Base-by-base conservation (phyloP, 92 coral and sea anemone genomes). In the Phenganax subtilis region DNA sequence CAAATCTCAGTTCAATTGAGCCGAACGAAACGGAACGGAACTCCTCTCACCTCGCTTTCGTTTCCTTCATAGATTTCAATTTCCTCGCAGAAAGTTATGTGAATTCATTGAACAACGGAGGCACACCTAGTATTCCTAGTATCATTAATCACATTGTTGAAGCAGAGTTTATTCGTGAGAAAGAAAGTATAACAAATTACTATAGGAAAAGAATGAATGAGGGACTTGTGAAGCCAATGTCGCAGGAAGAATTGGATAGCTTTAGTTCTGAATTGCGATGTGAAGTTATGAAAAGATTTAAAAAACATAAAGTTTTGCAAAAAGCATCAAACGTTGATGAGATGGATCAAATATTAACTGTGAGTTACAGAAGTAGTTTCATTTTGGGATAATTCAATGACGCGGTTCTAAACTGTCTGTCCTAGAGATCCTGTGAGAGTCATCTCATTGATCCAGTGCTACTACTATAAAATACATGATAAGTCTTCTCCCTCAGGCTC, bases 121-220 rank as follows among this genome's bases (percentile, higher is more conserved):
- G 83, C 62, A 79, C 83, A 15, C 83, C 83, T 10, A 79, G 74
- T 52, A 79, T 79, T 14, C 83, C 83, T 4, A 79, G 83, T 29
- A 79, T 79, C 54, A 79, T 79, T 16, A 79, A 65, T 20, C 83
- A 79, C 47, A 79, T 79, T 52, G 68, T 79, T 47, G 83, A 79
- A 65, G 83, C 83, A 12, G 83, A 79, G 69, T 79, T 79, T 56
- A 65, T 79, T 17, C 83, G 83, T 60, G 83, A 79, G 29, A 63
- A 79, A 29, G 60, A 79, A 15, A 53, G 58, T 0, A 79, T 79
- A 52, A 51, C 74, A 5, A 17, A 12, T 15, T 53, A 79, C 17
- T 79, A 79, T 54, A 63, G 44, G 53, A 30, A n/a, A 51, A 62
- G 53, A 55, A 79, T 79, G 74, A 54, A 79, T 27, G 74, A 65